These are phyloP conservation scores for Eumerus sabulonum DNA, from an alignment of 2,888 invertebrate species.

Conservation along the genomic window DNA sequence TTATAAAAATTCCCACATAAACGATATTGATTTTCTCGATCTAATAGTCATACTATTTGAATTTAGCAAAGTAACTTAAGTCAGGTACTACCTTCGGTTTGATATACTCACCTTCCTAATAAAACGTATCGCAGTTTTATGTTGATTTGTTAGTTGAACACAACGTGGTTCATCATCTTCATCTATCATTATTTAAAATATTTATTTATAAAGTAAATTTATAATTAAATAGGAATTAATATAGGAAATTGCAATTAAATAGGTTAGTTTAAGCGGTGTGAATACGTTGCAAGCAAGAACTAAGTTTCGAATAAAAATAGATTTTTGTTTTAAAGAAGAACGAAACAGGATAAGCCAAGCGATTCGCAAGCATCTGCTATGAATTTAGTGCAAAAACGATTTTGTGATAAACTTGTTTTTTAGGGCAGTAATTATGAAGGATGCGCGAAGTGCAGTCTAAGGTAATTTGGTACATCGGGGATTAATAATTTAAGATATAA, in stretches of 20 bases:
- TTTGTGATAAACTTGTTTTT: no score
- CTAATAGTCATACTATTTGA: no score
- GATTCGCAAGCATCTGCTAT: no score
- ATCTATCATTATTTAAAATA: slow-evolving; percentile 79
- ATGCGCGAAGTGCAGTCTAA: no score
- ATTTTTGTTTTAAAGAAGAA: not conserved
- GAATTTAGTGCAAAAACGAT: no score
- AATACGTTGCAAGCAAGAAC: not conserved
- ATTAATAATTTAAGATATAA: no score
- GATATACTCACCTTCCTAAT: slow-evolving; percentile 91
- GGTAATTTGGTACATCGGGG: no score
- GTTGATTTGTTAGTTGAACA: slow-evolving; percentile 90
- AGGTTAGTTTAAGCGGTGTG: slow-evolving; percentile 5
- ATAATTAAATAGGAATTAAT: not conserved
- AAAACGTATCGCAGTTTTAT: slow-evolving; percentile 94
- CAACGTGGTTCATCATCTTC: slow-evolving; percentile 90
- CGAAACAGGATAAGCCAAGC: not conserved
- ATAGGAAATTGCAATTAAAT: not conserved
- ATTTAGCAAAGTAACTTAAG: no score
- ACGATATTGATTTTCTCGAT: no score
- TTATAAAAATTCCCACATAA: no score
- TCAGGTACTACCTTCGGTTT: no score
- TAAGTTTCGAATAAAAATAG: not conserved
- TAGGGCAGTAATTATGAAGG: no score
- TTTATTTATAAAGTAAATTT: slow-evolving; percentile 32